Evolutionary conservation across 2,888 invertebrate genomes (phyloP).

Genomic region (Himalopsyche anomala): DNA sequence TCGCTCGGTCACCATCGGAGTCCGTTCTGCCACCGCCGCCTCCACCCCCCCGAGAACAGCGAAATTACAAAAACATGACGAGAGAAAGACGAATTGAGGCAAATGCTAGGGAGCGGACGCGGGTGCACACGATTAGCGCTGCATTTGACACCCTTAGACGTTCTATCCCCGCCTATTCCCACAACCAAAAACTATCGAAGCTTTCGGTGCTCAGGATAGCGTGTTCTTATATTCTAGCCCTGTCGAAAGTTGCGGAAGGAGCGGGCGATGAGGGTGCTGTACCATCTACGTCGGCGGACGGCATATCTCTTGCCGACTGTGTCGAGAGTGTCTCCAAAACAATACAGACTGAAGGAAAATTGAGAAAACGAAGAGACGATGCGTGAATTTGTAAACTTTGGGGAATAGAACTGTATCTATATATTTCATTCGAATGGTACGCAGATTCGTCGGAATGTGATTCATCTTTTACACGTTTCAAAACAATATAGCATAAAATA

Average conservation of each 20-base stretch:
- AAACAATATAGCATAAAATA: too few species aligned
- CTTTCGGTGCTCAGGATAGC: conserved; percentile 94
- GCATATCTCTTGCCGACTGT: conserved; percentile 83
- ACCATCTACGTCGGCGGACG: conserved; percentile 70
- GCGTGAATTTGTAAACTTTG: conserved; percentile 65
- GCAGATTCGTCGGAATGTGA: too few species aligned
- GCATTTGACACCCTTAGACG: conserved; percentile 93
- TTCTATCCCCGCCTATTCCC: conserved; percentile 93
- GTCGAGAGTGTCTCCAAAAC: conserved; percentile 93
- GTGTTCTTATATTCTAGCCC: conserved; percentile 93
- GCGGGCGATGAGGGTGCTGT: conserved; percentile 82
- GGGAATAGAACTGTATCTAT: neutral
- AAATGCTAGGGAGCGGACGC: conserved; percentile 93
- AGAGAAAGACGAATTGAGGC: conserved; percentile 94
- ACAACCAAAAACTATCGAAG: conserved; percentile 95
- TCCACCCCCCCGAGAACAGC: conserved; percentile 78
- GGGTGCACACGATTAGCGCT: conserved; percentile 96
- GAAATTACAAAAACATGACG: conserved; percentile 97
- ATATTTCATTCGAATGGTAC: neutral
- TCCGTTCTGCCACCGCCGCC: conserved; percentile 60
- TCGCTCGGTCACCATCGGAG: conserved; percentile 55
- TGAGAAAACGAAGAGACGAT: conserved; percentile 91
- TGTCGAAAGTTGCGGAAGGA: conserved; percentile 87
- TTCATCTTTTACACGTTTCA: too few species aligned
- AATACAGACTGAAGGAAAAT: conserved; percentile 93